Percentiles rank a stretch among this genome's conserved stretches.
phyloP scores from a whole-genome alignment of 2,797 vertebrate species.

The Lophotriccus pileatus region DNA sequence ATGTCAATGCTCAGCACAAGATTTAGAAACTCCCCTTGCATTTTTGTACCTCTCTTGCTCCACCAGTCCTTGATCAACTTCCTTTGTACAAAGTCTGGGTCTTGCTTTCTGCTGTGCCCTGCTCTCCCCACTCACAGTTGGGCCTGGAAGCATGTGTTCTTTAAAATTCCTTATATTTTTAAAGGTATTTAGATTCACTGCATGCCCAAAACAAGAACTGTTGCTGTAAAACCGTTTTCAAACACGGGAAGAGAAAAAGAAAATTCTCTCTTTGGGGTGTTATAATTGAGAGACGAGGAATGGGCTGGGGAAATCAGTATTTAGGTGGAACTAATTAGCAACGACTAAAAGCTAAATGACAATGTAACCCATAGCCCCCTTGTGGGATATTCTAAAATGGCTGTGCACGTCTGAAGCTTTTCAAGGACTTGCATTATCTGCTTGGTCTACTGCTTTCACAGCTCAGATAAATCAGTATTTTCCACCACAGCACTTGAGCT shows the following conservation, averaged over 20 bases:
- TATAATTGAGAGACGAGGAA: neutral
- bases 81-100: neutral
- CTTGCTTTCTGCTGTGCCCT: neutral
- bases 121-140: neutral
- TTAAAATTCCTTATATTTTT: neutral
- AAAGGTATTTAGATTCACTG: neutral
- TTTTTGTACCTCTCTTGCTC: neutral
- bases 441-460: neutral
- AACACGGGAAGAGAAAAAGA: neutral
- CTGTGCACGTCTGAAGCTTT: neutral
- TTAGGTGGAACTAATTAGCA: constrained; percentile 52
- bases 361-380: constrained; percentile 37
- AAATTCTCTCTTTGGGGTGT: neutral
- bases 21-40: neutral
- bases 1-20: neutral
- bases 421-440: constrained; percentile 40
- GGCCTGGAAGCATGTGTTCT: neutral
- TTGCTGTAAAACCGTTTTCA: neutral
- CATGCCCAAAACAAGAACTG: neutral
- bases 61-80: neutral
- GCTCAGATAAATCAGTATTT: constrained; percentile 35
- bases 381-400: constrained; percentile 57
- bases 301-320: constrained; percentile 12
- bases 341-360: constrained; percentile 32
- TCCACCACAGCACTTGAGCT: neutral